Conservation (phyloP, 2,797 vertebrate genomes). For the Tragopan temminckii region DNA sequence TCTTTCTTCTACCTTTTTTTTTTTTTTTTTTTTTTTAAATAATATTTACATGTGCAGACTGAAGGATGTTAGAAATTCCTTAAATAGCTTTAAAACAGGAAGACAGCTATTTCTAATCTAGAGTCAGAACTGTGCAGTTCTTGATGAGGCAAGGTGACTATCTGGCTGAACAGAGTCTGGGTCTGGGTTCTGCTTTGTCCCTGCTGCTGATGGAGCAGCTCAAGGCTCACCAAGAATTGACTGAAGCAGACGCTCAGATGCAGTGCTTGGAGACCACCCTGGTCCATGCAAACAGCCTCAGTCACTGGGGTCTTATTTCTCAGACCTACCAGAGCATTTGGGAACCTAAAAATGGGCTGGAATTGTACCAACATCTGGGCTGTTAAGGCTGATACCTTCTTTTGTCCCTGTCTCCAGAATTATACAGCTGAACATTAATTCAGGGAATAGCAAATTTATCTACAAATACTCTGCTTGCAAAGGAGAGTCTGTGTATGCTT, state of each 20-base stretch:
- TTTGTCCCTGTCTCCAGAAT: background rate
- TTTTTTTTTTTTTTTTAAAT: background rate
- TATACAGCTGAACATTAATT: background rate
- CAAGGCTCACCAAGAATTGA: background rate
- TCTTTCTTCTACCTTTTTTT: too few species aligned
- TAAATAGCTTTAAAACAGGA: background rate
- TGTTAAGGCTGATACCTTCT: background rate
- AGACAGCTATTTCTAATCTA: background rate
- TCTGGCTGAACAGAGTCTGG: background rate
- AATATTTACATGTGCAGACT: background rate
- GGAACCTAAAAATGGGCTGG: background rate
- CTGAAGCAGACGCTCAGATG: background rate
- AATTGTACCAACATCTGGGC: background rate
- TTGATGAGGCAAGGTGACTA: background rate
- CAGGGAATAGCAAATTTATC: background rate
- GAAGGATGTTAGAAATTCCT: background rate
- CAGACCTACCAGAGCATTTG: background rate
- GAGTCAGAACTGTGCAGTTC: background rate
- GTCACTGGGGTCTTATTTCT: background rate
- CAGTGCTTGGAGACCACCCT: fast-evolving
- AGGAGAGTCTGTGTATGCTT: background rate
- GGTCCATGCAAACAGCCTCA: background rate
- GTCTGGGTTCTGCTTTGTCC: background rate
- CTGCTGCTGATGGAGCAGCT: background rate
- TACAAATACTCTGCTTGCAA: background rate